A percentile compares a stretch with the other conserved stretches of the same genome.
These are phyloP conservation scores for Hippasteria phrygiana DNA, from an alignment of 53 echinoderm and acorn worm species.

Conservation along the genomic window DNA sequence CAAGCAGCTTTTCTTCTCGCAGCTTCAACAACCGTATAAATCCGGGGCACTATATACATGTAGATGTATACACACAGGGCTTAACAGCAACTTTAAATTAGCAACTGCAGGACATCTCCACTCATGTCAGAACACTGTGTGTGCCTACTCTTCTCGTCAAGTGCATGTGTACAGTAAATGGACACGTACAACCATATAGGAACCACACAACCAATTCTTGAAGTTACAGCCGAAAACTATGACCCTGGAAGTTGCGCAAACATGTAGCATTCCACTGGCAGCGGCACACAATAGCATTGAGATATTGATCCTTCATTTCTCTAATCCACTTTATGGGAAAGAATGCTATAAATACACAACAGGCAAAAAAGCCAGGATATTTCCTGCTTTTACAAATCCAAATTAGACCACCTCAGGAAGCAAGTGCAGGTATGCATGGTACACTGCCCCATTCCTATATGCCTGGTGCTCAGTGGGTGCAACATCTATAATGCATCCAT, in stretches of 20 bases:
- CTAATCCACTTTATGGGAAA: too few relatives aligned
- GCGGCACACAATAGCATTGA: not conserved
- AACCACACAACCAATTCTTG: not conserved
- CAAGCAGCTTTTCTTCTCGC: not conserved
- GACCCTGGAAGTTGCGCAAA: not conserved
- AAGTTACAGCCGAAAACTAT: not conserved
- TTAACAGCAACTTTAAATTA: not conserved
- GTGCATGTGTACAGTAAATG: not conserved
- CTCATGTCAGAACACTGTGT: too few relatives aligned
- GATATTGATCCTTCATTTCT: not conserved
- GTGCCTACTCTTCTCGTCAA: not conserved
- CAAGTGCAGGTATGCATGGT: too few relatives aligned
- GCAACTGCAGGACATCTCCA: too few relatives aligned
- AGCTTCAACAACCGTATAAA: not conserved
- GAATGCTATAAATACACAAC: too few relatives aligned
- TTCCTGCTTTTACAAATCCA: too few relatives aligned
- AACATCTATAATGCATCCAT: too few relatives aligned
- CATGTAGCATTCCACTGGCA: not conserved
- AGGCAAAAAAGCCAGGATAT: too few relatives aligned
- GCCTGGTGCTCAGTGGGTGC: too few relatives aligned
- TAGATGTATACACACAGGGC: not conserved
- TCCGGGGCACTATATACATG: conserved; percentile 16
- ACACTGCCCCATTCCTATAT: too few relatives aligned
- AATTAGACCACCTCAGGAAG: too few relatives aligned
- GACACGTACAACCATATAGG: not conserved